phyloP scores from a whole-genome alignment of 2,113 vertebrate genomes.

The Puffinus mauretanicus region DNA sequence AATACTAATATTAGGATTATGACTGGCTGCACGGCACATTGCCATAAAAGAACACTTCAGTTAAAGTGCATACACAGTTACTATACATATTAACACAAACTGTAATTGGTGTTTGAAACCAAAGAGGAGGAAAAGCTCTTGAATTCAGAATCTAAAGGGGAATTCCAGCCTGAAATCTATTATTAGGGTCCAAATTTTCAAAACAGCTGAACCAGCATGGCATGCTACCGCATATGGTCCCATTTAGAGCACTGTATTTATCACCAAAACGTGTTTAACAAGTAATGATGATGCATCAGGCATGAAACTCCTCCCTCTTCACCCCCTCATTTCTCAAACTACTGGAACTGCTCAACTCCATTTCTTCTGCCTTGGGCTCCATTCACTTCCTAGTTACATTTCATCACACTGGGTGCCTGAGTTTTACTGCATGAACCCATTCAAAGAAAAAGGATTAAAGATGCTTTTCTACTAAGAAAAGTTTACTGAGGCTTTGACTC shows the following conservation, averaged over 20 bases:
- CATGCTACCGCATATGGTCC: background rate
- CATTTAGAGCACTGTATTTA: background rate
- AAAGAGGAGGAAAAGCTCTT: background rate
- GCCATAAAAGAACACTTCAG: background rate
- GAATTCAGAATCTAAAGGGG: background rate
- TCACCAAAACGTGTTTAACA: background rate
- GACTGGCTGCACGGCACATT: background rate
- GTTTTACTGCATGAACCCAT: background rate
- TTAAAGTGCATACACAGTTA: background rate
- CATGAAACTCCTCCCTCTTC: background rate
- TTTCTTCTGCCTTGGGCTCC: background rate
- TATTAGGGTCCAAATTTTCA: background rate
- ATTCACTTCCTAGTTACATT: background rate
- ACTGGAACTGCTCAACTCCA: background rate
- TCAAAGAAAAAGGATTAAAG: background rate
- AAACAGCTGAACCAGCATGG: background rate
- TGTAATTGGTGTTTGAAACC: background rate
- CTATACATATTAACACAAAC: background rate
- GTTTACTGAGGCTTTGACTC: background rate
- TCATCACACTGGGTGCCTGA: background rate
- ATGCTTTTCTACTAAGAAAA: background rate
- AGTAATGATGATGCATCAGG: background rate
- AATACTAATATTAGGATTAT: background rate
- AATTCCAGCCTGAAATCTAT: background rate
- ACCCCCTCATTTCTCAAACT: background rate